Percentiles rank a stretch among this genome's conserved stretches.
phyloP scores from a whole-genome alignment of 2,888 invertebrate species.

The Tuta absoluta region DNA sequence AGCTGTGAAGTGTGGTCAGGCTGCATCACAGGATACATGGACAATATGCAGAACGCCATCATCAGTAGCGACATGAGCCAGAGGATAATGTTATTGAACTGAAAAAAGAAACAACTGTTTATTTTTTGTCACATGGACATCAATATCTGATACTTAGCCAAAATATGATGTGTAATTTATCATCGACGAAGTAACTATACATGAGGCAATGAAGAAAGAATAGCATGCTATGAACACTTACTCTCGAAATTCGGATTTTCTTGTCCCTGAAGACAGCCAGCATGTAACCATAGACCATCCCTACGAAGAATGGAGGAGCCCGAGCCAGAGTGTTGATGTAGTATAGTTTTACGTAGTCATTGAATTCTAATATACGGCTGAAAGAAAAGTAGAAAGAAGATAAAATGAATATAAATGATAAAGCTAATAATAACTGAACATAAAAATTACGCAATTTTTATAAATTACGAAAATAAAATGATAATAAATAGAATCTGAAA shows the following conservation, averaged over 20 bases:
- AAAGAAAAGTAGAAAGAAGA: slow-evolving; percentile 2
- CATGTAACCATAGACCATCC: slow-evolving; percentile 59
- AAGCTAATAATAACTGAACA: no score
- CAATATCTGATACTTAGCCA: no score
- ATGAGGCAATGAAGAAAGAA: no score
- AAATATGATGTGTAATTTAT: no score
- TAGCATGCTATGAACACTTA: slow-evolving; percentile 15
- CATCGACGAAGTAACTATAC: no score
- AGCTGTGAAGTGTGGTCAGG: slow-evolving; percentile 42
- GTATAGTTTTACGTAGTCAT: slow-evolving; percentile 43
- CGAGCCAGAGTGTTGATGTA: slow-evolving; percentile 58
- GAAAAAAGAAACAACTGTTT: slow-evolving; percentile 32
- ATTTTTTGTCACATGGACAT: not conserved
- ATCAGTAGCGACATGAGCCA: slow-evolving; percentile 50
- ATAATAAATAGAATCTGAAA: no score
- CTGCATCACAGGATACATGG: slow-evolving; percentile 57
- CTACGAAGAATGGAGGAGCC: slow-evolving; percentile 59
- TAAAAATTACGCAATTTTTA: no score
- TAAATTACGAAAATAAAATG: no score
- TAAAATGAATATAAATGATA: no score
- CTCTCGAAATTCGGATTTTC: slow-evolving; percentile 46
- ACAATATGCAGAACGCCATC: slow-evolving; percentile 56
- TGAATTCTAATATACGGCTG: slow-evolving; percentile 25
- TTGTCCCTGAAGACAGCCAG: slow-evolving; percentile 50
- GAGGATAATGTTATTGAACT: slow-evolving; percentile 46